Evolutionary conservation across 92 coral and sea anemone genomes (phyloP).

Genomic region (Epizoanthus stellaris): DNA sequence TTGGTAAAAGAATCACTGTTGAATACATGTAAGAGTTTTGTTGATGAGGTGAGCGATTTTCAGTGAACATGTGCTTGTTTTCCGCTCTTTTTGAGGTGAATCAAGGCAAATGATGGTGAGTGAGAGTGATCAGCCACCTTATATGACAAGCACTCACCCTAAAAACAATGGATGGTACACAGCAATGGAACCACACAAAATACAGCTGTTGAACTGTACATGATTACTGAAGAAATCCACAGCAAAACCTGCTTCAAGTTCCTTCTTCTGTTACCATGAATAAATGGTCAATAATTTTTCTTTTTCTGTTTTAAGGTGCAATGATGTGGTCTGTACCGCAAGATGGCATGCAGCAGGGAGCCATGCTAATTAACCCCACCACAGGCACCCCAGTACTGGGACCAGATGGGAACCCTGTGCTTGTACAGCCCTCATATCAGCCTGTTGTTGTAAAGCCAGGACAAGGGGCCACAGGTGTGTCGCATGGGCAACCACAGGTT

Average conservation of each 20-base stretch:
- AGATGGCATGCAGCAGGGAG: conserved; percentile 79
- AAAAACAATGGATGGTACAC: neutral
- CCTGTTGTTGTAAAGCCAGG: conserved; percentile 79
- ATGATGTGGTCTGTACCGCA: conserved; percentile 81
- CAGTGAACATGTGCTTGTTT: too few relatives aligned
- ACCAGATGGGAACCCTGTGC: conserved; percentile 78
- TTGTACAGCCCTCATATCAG: conserved; percentile 85
- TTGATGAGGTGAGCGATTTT: too few relatives aligned
- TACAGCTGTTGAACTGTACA: too few relatives aligned
- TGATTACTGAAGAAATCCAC: too few relatives aligned
- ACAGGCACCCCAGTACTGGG: conserved; percentile 85
- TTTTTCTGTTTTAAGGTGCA: conserved; percentile 54
- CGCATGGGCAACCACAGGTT: conserved; percentile 63
- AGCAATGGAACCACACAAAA: neutral
- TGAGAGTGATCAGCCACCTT: too few relatives aligned
- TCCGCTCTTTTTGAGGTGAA: too few relatives aligned
- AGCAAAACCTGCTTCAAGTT: neutral
- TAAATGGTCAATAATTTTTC: neutral
- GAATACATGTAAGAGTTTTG: too few relatives aligned
- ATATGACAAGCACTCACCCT: neutral
- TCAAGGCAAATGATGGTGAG: too few relatives aligned
- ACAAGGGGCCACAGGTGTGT: conserved; percentile 54
- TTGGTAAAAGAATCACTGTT: too few relatives aligned
- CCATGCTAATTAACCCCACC: conserved; percentile 79
- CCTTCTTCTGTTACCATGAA: neutral